Base-by-base conservation (phyloP, 2,113 vertebrate species). In the Bombycilla garrulus region DNA sequence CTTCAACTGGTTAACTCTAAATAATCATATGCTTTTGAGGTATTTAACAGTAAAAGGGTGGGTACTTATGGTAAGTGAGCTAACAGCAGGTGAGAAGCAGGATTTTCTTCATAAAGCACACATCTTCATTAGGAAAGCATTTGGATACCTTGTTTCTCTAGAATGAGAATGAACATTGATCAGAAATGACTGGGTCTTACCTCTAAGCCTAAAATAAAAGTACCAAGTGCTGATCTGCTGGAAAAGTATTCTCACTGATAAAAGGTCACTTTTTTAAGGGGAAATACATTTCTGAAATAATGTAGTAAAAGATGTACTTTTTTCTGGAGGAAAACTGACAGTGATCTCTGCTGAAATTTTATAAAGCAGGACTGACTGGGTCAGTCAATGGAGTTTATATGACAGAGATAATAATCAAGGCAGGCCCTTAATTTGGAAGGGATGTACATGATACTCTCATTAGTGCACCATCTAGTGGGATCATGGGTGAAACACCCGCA, bases 211-310 rank as follows among this genome's bases (percentile, higher is more conserved):
- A 18, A 57, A 56, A 64, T 19, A 78, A 33, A 57, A 12, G 1
- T 13, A n/a, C 5, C 0, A 3, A 35, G 6, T 2, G 2, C 14
- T 47, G 15, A 82, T 31, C 9, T 22, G 11, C 29, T 73, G 40
- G 24, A 51, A 24, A 90, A 74, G 9, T 35, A 24, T 38, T 65
- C 8, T 64, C 31, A 60, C 6, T 48, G 36, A 70, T 29, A 21
- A 76, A 24, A 19, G 4, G 47, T 12, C 19, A 3, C 7, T 48
- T 61, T 69, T 87, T 56, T 2, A 50, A 33, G 18, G 26, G 9
- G 14, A 84, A 81, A 47, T 10, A 33, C 2, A 12, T 21, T n/a
- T 73, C 31, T 51, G 23, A 86, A 88, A 80, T 83, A 8, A 36
- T 35, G 45, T 12, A 35, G 15, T 8, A 50, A 53, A 65, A 87